phyloP scores from a whole-genome alignment of 2,888 invertebrate species.

The Luffia ferchaultella region DNA sequence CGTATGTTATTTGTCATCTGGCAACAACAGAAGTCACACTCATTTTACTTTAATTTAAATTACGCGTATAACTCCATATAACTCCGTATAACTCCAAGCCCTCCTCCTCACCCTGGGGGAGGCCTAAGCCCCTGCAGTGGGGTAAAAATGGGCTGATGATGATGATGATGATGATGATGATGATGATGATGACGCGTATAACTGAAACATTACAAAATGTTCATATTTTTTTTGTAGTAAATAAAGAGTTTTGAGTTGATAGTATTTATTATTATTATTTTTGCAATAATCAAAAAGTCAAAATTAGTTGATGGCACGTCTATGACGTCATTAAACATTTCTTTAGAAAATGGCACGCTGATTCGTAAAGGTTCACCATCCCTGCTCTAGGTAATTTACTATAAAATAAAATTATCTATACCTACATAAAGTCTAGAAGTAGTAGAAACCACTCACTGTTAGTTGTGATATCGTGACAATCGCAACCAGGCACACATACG shows the following conservation, averaged over 20 bases:
- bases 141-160: too few relatives aligned
- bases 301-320: slow-evolving; percentile 16
- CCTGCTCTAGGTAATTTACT: too few relatives aligned
- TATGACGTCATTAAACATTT: slow-evolving; percentile 11
- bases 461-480: slow-evolving; percentile 27
- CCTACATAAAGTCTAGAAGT: background rate
- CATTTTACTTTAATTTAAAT: background rate
- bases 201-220: background rate
- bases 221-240: background rate
- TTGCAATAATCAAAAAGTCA: slow-evolving; percentile 14
- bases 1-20: background rate
- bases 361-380: slow-evolving; percentile 4
- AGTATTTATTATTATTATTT: slow-evolving; percentile 14
- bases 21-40: background rate
- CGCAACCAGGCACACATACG: slow-evolving; percentile 33
- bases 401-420: too few relatives aligned
- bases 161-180: too few relatives aligned
- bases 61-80: background rate
- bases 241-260: slow-evolving; percentile 11
- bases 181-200: too few relatives aligned
- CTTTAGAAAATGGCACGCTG: slow-evolving; percentile 11
- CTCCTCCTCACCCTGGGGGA: too few relatives aligned
- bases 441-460: slow-evolving; percentile 23
- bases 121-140: too few relatives aligned
- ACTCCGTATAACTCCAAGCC: too few relatives aligned